Conservation (phyloP, 2,797 vertebrate species). For the Benthosema pterotum region DNA sequence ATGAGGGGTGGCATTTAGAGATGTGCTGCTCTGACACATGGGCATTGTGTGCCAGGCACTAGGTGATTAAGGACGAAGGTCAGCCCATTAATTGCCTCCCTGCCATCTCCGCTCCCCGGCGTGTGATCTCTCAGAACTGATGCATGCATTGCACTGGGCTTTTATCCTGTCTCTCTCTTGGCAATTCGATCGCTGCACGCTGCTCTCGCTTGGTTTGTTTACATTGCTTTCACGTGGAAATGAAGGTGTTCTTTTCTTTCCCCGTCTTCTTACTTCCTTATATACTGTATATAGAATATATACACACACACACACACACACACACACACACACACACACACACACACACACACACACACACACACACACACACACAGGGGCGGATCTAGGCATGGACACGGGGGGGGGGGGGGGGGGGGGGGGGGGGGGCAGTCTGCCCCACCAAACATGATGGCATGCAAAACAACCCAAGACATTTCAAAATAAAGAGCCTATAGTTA, state of each 20-base stretch:
- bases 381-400: no score
- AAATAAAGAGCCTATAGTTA: no score
- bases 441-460: no score
- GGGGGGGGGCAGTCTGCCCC: no score
- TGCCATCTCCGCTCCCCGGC: constrained; percentile 74
- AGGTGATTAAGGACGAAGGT: constrained; percentile 85
- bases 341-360: no score
- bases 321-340: no score
- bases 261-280: background rate
- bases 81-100: constrained; percentile 83
- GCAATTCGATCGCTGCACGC: constrained; percentile 66
- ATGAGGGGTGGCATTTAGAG: constrained; percentile 85
- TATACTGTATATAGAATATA: no score
- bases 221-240: constrained; percentile 63
- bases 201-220: constrained; percentile 61
- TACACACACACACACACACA: no score
- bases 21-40: constrained; percentile 79
- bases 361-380: no score
- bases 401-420: no score
- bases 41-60: constrained; percentile 81
- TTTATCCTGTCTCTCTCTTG: constrained; percentile 67
- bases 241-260: constrained; percentile 35
- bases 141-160: constrained; percentile 70
- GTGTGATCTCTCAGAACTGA: constrained; percentile 70
- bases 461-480: no score